Conservation (phyloP, 2,888 invertebrate genomes). For the Rhagophthalmus giganteus region DNA sequence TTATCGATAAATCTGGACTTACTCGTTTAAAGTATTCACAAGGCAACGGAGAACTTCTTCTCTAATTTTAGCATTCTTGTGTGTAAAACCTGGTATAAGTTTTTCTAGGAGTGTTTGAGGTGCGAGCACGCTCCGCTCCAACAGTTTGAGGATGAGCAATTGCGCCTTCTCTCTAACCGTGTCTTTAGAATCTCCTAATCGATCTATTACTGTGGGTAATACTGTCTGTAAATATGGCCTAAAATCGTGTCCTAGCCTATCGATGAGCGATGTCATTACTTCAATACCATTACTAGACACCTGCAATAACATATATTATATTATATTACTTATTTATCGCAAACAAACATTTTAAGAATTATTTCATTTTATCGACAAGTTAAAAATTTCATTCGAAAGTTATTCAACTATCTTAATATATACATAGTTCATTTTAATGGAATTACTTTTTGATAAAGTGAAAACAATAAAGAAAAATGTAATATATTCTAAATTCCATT, state of each 20-base stretch:
- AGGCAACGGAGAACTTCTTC: slow-evolving; percentile 86
- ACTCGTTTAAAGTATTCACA: slow-evolving; percentile 81
- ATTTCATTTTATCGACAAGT: not conserved
- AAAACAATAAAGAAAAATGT: too few species aligned
- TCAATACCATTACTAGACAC: slow-evolving; percentile 92
- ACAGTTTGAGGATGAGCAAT: slow-evolving; percentile 69
- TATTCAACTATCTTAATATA: not conserved
- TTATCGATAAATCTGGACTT: too few species aligned
- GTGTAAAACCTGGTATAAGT: slow-evolving; percentile 69
- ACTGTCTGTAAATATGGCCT: slow-evolving; percentile 82
- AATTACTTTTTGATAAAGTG: not conserved
- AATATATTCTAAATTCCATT: too few species aligned
- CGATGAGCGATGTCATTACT: slow-evolving; percentile 81
- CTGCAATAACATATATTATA: slow-evolving; percentile 58
- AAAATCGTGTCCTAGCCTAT: slow-evolving; percentile 85
- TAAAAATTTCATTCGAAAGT: too few species aligned
- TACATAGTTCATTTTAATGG: not conserved
- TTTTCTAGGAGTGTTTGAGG: slow-evolving; percentile 75
- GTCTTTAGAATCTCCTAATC: slow-evolving; percentile 61
- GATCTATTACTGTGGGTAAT: slow-evolving; percentile 80
- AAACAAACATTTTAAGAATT: not conserved
- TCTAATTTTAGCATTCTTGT: slow-evolving; percentile 90
- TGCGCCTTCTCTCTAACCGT: slow-evolving; percentile 71
- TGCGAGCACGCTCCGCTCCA: slow-evolving; percentile 70
- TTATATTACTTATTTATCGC: not conserved